Conservation (phyloP, 2,888 invertebrate species). For the Hydrotaea cyrtoneurina region DNA sequence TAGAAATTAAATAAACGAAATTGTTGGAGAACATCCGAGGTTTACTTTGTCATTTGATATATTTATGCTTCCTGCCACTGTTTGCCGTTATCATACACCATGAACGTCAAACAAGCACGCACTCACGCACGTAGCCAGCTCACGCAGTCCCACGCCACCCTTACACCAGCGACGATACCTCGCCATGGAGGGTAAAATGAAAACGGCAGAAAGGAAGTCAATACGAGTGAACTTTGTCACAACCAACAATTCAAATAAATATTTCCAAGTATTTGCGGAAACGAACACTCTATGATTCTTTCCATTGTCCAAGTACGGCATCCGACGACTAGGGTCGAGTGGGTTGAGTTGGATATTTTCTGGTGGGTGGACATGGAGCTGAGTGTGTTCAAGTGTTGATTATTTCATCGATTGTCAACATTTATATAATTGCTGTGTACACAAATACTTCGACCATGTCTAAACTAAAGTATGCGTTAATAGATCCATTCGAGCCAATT, state of each 20-base stretch:
- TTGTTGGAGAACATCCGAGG: neutral
- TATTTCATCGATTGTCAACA: neutral
- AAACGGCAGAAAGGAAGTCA: too few species aligned
- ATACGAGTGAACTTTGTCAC: neutral
- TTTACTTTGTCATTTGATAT: conserved; percentile 43
- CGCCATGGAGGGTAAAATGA: too few species aligned
- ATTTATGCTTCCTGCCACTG: conserved; percentile 15
- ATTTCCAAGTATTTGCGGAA: neutral
- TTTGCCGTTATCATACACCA: conserved; percentile 3
- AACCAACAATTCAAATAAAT: conserved; percentile 6
- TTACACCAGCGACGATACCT: too few species aligned
- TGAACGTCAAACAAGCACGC: neutral
- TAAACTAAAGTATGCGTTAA: too few species aligned
- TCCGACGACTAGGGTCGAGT: neutral
- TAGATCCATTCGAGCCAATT: neutral
- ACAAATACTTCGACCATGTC: too few species aligned
- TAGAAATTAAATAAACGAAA: neutral
- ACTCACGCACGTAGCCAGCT: neutral
- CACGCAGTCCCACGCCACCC: neutral
- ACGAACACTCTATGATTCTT: neutral
- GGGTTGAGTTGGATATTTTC: neutral
- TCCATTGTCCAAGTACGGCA: neutral
- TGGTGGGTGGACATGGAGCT: neutral
- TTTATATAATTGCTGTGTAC: neutral
- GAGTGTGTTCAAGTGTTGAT: conserved; percentile 4